These are phyloP conservation scores for Narcine bancroftii DNA, from an alignment of 2,113 vertebrate genomes.

Conservation along the genomic window DNA sequence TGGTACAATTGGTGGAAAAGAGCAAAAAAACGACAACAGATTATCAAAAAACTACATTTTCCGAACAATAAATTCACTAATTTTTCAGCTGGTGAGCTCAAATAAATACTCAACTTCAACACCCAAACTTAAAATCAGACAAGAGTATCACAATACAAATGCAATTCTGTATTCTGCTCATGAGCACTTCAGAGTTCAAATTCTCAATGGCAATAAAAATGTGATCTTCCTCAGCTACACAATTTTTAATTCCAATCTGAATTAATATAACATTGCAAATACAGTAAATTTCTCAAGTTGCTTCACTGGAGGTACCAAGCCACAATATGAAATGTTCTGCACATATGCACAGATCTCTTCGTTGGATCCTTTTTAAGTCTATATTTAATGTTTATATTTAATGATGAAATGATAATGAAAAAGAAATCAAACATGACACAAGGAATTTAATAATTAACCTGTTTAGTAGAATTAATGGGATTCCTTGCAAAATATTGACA, in stretches of 20 bases:
- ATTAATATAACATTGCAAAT: not conserved
- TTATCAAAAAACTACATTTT: too few relatives aligned
- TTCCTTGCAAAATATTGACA: not conserved
- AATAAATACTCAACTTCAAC: not conserved
- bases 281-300: not conserved
- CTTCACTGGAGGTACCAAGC: too few relatives aligned
- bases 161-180: not conserved
- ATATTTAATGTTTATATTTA: too few relatives aligned
- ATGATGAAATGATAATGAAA: not conserved
- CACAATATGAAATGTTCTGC: too few relatives aligned
- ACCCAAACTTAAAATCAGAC: not conserved
- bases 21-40: too few relatives aligned
- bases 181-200: not conserved
- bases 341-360: too few relatives aligned
- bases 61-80: not conserved
- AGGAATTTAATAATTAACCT: not conserved
- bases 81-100: not conserved
- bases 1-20: too few relatives aligned
- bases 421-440: not conserved
- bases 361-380: too few relatives aligned
- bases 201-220: not conserved
- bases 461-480: not conserved
- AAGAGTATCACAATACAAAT: not conserved
- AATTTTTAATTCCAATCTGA: not conserved
- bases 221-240: not conserved